Base-by-base conservation (phyloP, 2,113 vertebrate genomes). In the Nannobrachium achirus region DNA sequence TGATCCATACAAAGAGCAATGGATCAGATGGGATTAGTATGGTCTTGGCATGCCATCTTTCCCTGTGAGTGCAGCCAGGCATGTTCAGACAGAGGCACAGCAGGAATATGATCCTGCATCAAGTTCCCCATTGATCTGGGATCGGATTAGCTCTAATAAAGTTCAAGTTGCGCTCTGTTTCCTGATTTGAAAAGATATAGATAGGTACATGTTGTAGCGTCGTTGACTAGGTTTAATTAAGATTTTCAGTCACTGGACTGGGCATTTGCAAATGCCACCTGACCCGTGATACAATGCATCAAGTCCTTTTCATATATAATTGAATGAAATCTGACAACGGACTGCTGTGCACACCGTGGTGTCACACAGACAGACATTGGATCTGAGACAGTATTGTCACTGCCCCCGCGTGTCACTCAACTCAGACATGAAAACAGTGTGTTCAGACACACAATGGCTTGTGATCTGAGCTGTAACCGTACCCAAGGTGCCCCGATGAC, bases 391-490 rank as follows among this genome's bases (percentile, higher is more conserved):
- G 66, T 67, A 14, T 66, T 69, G 71, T 73, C 76, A 76, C 61
- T 56, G 4, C 8, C 71, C 81, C 61, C 73, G 46, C 67, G 63
- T 82, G 85, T 58, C 85, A 82, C 69, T 79, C 76, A 78, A 73
- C 63, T 85, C 80, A 25, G 77, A 88, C 73, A 78, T 76, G 58
- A 76, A 82, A 83, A 79, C 69, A 16, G 63, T 68, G 57, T 78
- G 83, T 84, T 90, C 79, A 78, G 75, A 76, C 75, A 78, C 84
- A 79, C 80, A 80, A 50, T 76, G 82, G 75, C 66, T 75, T 82
- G 82, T 86, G 80, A 85, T 82, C 66, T 76, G 71, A 86, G 76
- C 73, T 75, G 73, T 80, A 86, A 82, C 59, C 79, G 70, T 48
- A 82, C 63, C 71, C 66, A 65, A 56, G 53, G 53, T 51, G 56